Evolutionary conservation across 2,113 vertebrate species (phyloP), one percentile per base, ranked within the genome.

Genomic region (Perca schrenkii): DNA sequence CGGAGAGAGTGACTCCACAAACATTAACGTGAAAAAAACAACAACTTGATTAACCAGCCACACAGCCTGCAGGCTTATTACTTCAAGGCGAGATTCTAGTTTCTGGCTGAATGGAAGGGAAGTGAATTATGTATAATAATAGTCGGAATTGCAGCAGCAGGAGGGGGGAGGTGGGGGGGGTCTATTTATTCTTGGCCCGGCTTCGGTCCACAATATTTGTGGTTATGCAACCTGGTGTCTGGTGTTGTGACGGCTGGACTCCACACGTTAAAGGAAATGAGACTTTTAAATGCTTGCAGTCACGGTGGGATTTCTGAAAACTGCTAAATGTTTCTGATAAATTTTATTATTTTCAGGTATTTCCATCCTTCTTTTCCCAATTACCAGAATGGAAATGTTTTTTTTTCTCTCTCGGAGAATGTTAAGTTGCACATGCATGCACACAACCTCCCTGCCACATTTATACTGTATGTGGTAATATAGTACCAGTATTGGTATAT

Each of bases 151-250:
- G 57, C n/a, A 62, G 53, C 34, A 36, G 69, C 4, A 3, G 47
- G 47, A 19, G n/a, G 17, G 46, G 11, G 15, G 8, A n/a, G n/a
- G n/a, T n/a, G 16, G 0, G 15, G 15, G 4, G 16, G 0, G 36
- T 13, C 8, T 46, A 14, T 66, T 62, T 71, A 82, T 78, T 78
- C 78, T 62, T 60, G 60, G 69, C 43, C 21, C 6, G 2, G 50
- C 54, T 63, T 61, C 25, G 25, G 40, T 78, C 66, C 65, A 74
- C 25, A 80, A n/a, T 6, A 14, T 58, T 68, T 54, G 14, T 19
- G n/a, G 46, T 79, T 79, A 66, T 60, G 49, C 63, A 85, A 85
- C 2, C 3, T 10, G 47, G 3, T 71, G 64, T 65, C 50, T 47
- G 40, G 62, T 65, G 67, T 70, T 80, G 80, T 71, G 77, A 36